Evolutionary conservation across 2,888 invertebrate genomes (phyloP).

Genomic region (Drosophila meridiana): DNA sequence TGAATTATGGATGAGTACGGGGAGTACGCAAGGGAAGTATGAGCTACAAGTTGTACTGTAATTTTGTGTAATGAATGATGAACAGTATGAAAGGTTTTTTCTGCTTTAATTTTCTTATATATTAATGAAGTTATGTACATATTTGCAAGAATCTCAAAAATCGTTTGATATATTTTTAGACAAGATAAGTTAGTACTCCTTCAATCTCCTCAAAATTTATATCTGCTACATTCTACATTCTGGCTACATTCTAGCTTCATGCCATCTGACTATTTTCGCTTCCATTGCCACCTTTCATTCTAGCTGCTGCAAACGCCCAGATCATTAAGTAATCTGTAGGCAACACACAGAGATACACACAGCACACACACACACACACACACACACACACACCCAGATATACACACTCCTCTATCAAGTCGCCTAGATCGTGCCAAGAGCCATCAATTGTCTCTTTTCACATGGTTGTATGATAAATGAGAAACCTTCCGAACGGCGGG

Average conservation of each 20-base stretch:
- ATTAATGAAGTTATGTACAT: too few species aligned
- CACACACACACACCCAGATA: neutral
- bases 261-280: neutral
- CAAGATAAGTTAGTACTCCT: neutral
- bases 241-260: neutral
- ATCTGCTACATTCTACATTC: neutral
- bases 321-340: conserved; percentile 37
- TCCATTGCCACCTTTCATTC: neutral
- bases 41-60: too few species aligned
- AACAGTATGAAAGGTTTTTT: too few species aligned
- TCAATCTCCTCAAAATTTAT: neutral
- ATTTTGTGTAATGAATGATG: too few species aligned
- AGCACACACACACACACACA: neutral
- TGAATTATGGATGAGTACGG: too few species aligned
- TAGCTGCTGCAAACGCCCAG: conserved; percentile 7
- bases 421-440: conserved; percentile 69
- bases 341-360: neutral
- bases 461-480: conserved; percentile 64
- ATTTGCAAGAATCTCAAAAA: too few species aligned
- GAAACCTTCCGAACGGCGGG: conserved; percentile 21
- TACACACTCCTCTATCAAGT: neutral
- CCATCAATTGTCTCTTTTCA: conserved; percentile 37
- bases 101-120: too few species aligned
- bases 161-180: too few species aligned
- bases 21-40: too few species aligned